These are phyloP conservation scores for Lagodon rhomboides DNA, from an alignment of 2,797 vertebrate species.

Conservation along the genomic window DNA sequence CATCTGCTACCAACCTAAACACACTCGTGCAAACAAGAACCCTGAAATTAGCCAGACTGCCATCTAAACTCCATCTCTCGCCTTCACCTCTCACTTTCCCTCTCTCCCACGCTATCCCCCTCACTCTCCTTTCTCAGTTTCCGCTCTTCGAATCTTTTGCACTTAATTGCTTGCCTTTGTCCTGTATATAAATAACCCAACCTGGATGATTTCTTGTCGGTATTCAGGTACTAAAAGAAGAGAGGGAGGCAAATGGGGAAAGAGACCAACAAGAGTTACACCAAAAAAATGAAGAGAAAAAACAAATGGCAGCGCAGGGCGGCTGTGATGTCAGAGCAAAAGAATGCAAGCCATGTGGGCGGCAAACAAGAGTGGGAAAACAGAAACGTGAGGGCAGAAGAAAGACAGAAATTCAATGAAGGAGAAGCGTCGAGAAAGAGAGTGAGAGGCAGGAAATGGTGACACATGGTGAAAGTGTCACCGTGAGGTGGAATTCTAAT, in stretches of 20 bases:
- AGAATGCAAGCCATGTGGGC: conserved; percentile 81
- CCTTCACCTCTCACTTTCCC: conserved; percentile 21
- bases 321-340: conserved; percentile 81
- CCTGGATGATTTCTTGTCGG: not conserved
- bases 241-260: not conserved
- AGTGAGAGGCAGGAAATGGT: conserved; percentile 52
- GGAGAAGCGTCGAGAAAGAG: conserved; percentile 34
- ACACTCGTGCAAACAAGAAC: conserved; percentile 20
- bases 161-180: not conserved
- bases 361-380: conserved; percentile 61
- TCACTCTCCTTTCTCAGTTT: not conserved
- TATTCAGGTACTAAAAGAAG: not conserved
- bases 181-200: not conserved
- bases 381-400: conserved; percentile 29
- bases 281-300: conserved; percentile 15
- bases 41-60: conserved; percentile 45
- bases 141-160: not conserved
- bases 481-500: conserved; percentile 16
- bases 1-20: conserved; percentile 15
- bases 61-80: conserved; percentile 18
- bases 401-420: conserved; percentile 3
- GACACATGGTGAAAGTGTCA: conserved; percentile 57
- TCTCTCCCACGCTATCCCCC: not conserved
- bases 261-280: conserved; percentile 12
- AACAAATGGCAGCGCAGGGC: conserved; percentile 55